phyloP scores from a whole-genome alignment of 2,888 invertebrate genomes.

The Patella ulyssiponensis region DNA sequence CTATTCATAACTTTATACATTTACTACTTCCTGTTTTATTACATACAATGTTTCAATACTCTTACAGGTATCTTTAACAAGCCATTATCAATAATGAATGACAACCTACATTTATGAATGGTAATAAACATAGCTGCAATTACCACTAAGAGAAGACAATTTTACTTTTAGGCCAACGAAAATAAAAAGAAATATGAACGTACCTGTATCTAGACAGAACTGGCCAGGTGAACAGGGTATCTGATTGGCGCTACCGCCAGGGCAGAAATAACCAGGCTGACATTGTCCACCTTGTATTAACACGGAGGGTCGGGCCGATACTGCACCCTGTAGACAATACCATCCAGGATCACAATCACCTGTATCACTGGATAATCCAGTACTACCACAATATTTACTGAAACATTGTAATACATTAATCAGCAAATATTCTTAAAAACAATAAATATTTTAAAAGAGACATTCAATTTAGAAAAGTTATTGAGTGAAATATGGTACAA shows the following conservation, averaged over 20 bases:
- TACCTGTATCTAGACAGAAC: constrained; percentile 63
- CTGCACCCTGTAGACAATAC: constrained; percentile 62
- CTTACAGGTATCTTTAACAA: too few species aligned
- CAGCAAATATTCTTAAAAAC: background rate
- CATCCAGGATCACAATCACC: constrained; percentile 67
- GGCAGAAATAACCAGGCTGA: constrained; percentile 61
- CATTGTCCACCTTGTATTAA: constrained; percentile 56
- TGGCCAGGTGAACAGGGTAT: constrained; percentile 63
- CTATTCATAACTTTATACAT: too few species aligned
- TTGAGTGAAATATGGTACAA: background rate
- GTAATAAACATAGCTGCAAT: background rate
- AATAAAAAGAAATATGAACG: constrained; percentile 17
- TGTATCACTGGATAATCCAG: constrained; percentile 59
- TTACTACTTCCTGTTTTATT: too few species aligned
- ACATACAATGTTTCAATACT: too few species aligned
- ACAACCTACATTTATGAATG: too few species aligned
- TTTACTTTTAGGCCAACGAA: too few species aligned
- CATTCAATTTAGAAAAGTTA: background rate
- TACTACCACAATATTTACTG: constrained; percentile 65
- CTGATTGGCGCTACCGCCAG: constrained; percentile 51
- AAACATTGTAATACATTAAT: constrained; percentile 1
- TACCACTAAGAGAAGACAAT: too few species aligned
- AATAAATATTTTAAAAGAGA: background rate
- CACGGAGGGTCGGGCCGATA: constrained; percentile 48
- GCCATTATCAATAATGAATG: too few species aligned